Evolutionary conservation across 35 echinoderm and acorn worm genomes (phyloP), one percentile per base, ranked within the genome.

Genomic region (Anneissia japonica): DNA sequence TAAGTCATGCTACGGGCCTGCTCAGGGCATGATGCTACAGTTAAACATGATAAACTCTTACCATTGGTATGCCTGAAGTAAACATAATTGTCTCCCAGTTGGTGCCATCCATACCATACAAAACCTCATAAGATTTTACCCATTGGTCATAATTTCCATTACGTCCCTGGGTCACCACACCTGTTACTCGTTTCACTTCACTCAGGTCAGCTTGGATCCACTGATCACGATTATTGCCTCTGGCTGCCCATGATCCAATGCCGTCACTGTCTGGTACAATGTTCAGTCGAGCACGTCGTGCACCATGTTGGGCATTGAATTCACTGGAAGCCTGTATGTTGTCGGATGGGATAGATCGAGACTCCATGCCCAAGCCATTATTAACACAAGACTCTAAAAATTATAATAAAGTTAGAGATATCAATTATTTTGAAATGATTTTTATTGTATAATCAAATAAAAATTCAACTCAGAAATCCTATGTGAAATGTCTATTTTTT

Each of bases 61-160:
- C 51, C 51, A 64, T 64, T 64, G 51, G 26, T 64, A 2, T 23
- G 19, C 51, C 19, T 16, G 21, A 23, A 64, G 51, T 64, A 2
- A 2, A 2, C 51, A 64, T 64, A 64, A 64, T 26, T 64, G 51
- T 64, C 21, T 79, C 43, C 80, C 80, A 82, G 37, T 82, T 82
- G 10, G 36, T 30, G 37, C 39, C 39, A 82, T 82, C 80, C 31
- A 36, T 38, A 28, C 80, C 39, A 38, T 77, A 77, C 75, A 37
- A 77, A 10, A 77, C 21, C 31, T 77, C 35, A 77, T 77, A 77
- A 16, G 31, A 37, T 11, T 10, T 77, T 32, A 77, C 75, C 75
- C 75, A 77, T 77, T 77, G 75, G 26, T 77, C 75, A 77, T 33
- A 33, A 77, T 77, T 37, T 77, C 35, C 75, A 36, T 35, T 38